phyloP scores from a whole-genome alignment of 2,113 vertebrate species.

The Nicator chloris region DNA sequence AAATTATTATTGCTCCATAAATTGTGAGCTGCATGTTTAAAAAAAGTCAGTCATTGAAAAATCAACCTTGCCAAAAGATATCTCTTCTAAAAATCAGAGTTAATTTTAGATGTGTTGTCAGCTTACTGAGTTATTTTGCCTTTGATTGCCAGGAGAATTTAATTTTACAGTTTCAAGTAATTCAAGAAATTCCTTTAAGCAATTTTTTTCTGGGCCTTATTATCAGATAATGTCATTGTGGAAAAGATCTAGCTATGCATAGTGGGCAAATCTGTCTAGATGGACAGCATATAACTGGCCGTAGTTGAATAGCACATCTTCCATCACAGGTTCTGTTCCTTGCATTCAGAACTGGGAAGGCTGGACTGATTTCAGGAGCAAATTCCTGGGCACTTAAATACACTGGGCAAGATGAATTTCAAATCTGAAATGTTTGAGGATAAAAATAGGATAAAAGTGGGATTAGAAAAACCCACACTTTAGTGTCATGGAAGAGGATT shows the following conservation, averaged over 20 bases:
- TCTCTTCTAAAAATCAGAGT: conserved; percentile 26
- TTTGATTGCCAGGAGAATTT: conserved; percentile 2
- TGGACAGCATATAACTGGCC: background rate
- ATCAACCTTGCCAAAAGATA: conserved; percentile 17
- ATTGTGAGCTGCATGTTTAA: background rate
- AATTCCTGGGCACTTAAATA: background rate
- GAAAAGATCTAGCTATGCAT: background rate
- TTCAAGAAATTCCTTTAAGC: conserved; percentile 9
- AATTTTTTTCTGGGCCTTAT: background rate
- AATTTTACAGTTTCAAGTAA: background rate
- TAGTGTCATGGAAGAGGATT: background rate
- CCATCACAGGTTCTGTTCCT: background rate
- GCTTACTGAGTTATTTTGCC: conserved; percentile 7
- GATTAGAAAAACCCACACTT: background rate
- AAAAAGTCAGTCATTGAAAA: background rate
- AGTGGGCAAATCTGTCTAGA: background rate
- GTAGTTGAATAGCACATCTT: background rate
- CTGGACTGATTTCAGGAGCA: background rate
- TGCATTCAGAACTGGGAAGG: background rate
- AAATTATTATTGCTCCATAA: background rate
- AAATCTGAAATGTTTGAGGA: background rate
- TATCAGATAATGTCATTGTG: background rate
- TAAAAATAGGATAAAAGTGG: background rate
- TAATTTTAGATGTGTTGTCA: conserved; percentile 32
- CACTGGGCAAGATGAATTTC: background rate